Conservation (phyloP, 2,888 invertebrate genomes). For the Subacronicta megacephala region DNA sequence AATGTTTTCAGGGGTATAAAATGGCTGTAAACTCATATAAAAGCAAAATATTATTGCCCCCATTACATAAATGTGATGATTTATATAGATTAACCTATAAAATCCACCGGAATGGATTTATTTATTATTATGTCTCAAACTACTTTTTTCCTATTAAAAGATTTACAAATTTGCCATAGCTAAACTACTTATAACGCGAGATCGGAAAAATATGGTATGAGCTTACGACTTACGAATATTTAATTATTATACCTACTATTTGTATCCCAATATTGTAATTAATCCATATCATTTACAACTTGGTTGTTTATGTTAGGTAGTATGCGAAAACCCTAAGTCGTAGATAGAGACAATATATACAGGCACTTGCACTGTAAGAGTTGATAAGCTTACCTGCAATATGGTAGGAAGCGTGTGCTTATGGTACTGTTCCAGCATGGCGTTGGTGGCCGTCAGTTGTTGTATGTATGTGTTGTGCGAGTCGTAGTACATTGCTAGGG, state of each 20-base stretch:
- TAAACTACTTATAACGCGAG: too few relatives aligned
- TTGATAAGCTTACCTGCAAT: constrained; percentile 90
- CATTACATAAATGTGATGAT: constrained; percentile 9
- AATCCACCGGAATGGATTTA: constrained; percentile 5
- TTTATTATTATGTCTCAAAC: not conserved
- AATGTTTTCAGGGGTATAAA: constrained; percentile 37
- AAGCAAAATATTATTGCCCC: constrained; percentile 19
- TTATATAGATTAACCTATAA: constrained; percentile 3
- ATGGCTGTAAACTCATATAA: constrained; percentile 9
- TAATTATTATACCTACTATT: too few relatives aligned
- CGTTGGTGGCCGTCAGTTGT: constrained; percentile 97
- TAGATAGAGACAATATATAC: constrained; percentile 6
- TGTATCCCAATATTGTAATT: too few relatives aligned
- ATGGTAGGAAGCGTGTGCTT: constrained; percentile 95
- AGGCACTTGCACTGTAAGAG: constrained; percentile 7
- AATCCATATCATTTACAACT: too few relatives aligned
- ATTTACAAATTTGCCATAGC: too few relatives aligned
- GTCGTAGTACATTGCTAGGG: constrained; percentile 95
- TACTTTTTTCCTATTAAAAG: not conserved
- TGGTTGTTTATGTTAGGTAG: too few relatives aligned
- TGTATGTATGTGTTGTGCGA: constrained; percentile 98
- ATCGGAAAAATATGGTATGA: too few relatives aligned
- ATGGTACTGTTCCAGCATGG: constrained; percentile 97
- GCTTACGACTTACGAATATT: too few relatives aligned
- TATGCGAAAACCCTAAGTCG: constrained; percentile 9